phyloP scores from a whole-genome alignment of 2,888 invertebrate genomes.

The Adelognathus sp. region DNA sequence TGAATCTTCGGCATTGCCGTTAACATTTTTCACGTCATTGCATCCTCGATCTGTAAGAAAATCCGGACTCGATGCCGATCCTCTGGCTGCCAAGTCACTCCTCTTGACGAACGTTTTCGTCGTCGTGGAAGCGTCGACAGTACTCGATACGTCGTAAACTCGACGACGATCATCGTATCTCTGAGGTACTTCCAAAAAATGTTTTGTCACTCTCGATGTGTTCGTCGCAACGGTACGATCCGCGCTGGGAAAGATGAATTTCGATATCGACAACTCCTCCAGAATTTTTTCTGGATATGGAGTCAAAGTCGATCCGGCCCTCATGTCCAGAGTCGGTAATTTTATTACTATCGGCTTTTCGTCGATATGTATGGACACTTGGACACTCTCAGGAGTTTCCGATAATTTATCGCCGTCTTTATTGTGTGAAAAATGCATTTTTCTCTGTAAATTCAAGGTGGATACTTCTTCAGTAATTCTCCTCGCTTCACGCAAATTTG shows the following conservation, averaged over 20 bases:
- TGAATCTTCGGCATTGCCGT: not conserved
- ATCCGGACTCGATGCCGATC: slow-evolving; percentile 50
- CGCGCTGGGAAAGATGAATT: slow-evolving; percentile 38
- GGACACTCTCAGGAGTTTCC: not conserved
- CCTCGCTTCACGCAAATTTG: not conserved
- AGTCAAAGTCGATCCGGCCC: not conserved
- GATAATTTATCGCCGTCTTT: not conserved
- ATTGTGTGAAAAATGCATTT: not conserved
- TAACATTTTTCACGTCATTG: not conserved
- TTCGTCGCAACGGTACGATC: not conserved
- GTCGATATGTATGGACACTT: not conserved
- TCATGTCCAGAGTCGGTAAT: slow-evolving; percentile 41
- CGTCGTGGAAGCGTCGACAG: not conserved
- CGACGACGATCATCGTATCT: slow-evolving; percentile 7
- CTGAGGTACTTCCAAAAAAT: slow-evolving; percentile 25
- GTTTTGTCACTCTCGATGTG: not conserved
- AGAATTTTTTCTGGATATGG: not conserved
- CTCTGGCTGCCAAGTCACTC: slow-evolving; percentile 6
- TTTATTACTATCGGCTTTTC: slow-evolving; percentile 34
- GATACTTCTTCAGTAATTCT: slow-evolving; percentile 31
- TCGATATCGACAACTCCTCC: slow-evolving; percentile 43
- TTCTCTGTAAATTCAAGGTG: slow-evolving; percentile 6
- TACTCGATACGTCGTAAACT: slow-evolving; percentile 1
- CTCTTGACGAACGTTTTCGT: not conserved
- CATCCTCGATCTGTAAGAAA: slow-evolving; percentile 10